Conservation (phyloP, 1,140 invertebrate genomes). For the Drosophila orena region DNA sequence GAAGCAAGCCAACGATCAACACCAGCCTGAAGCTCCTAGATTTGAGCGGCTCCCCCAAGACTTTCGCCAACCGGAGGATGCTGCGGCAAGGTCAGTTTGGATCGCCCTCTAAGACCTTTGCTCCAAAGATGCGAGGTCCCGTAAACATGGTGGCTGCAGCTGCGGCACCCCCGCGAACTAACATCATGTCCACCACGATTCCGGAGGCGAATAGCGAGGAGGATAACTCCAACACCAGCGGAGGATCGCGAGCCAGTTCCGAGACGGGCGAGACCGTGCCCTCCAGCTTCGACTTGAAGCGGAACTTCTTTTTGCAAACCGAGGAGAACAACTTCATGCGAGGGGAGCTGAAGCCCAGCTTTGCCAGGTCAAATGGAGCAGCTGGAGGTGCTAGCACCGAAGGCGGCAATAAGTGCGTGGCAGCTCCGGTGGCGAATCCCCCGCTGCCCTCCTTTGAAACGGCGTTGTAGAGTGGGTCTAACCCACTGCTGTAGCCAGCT, state of each 20-base stretch:
- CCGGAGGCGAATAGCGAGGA: conserved; percentile 92
- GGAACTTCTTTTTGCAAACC: conserved; percentile 84
- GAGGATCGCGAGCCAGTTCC: conserved; percentile 55
- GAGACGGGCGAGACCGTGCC: conserved; percentile 36
- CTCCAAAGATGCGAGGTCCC: conserved; percentile 87
- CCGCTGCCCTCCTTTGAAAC: conserved; percentile 77
- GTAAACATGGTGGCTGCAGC: conserved; percentile 88
- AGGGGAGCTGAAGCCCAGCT: conserved; percentile 77
- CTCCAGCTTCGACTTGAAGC: conserved; percentile 74
- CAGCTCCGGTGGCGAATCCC: conserved; percentile 39
- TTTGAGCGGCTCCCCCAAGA: conserved; percentile 88
- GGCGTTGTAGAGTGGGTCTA: conserved; percentile 74
- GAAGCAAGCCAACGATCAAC: conserved; percentile 73
- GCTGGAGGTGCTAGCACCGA: conserved; percentile 23
- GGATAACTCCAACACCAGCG: conserved; percentile 85
- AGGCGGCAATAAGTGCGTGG: conserved; percentile 55
- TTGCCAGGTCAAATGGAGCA: conserved; percentile 40
- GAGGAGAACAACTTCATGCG: conserved; percentile 85
- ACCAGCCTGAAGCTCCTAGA: conserved; percentile 85
- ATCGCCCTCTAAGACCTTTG: conserved; percentile 86
- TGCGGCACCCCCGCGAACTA: conserved; percentile 90
- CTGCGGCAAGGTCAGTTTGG: conserved; percentile 86
- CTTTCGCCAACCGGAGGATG: conserved; percentile 87
- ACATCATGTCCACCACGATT: conserved; percentile 93
- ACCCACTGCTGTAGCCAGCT: conserved; percentile 41